A percentile compares a stretch with the other conserved stretches of the same genome.
Conservation (phyloP, 1,140 invertebrate genomes). For the Brachionus calyciflorus region DNA sequence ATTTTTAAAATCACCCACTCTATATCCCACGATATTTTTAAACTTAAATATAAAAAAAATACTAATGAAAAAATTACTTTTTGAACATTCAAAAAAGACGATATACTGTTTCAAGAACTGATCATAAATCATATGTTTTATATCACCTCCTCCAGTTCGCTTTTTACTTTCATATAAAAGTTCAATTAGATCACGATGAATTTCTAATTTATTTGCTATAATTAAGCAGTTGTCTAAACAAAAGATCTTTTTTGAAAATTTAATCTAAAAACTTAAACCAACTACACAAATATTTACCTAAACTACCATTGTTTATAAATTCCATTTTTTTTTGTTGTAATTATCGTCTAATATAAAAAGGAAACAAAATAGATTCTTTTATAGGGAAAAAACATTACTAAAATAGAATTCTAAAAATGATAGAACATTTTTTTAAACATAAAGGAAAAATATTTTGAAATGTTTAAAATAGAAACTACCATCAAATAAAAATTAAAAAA, state of each 20-base stretch:
- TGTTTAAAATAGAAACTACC: no score
- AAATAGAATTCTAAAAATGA: not conserved
- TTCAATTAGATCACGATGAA: not conserved
- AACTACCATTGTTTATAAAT: not conserved
- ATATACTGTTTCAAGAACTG: not conserved
- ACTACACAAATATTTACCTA: no score
- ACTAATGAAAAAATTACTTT: not conserved
- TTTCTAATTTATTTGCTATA: slow-evolving; percentile 4
- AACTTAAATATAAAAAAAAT: not conserved
- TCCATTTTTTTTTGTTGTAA: not conserved
- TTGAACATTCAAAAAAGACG: not conserved
- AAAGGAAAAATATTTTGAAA: no score
- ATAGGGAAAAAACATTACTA: not conserved
- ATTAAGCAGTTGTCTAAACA: not conserved
- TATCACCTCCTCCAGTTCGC: slow-evolving; percentile 21
- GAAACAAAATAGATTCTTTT: not conserved
- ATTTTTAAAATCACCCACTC: no score
- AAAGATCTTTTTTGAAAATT: not conserved
- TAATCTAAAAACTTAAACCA: no score
- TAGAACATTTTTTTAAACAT: no score
- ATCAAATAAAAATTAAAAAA: no score
- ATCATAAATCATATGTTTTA: not conserved
- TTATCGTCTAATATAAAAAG: not conserved
- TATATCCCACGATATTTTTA: no score
- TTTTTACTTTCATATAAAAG: slow-evolving; percentile 32